Evolutionary conservation across 1,140 invertebrate species (phyloP).

Genomic region (Saccostrea glomerata): DNA sequence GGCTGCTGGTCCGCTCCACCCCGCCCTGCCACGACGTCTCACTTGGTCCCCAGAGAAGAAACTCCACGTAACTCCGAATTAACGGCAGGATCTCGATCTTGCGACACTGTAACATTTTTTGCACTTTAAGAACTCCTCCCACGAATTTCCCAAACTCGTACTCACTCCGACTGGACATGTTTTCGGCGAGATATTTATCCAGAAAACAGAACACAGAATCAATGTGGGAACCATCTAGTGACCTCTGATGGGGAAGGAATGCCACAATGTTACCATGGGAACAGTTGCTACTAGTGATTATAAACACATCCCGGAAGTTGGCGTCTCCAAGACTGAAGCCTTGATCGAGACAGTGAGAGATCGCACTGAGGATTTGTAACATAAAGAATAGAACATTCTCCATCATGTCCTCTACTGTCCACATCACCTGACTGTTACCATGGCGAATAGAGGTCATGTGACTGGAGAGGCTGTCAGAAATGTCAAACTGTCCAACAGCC

Average conservation of each 20-base stretch:
- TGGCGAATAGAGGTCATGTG: conserved; percentile 67
- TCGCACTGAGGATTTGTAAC: conserved; percentile 73
- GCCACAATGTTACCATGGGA: conserved; percentile 69
- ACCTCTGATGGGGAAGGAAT: conserved; percentile 70
- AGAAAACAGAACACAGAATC: conserved; percentile 72
- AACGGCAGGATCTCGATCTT: conserved; percentile 69
- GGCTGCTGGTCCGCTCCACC: conserved; percentile 58
- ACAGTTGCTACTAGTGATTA: conserved; percentile 65
- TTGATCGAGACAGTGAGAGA: conserved; percentile 73
- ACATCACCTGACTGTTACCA: conserved; percentile 45
- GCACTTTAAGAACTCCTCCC: conserved; percentile 62
- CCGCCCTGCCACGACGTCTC: conserved; percentile 54
- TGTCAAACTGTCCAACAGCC: conserved; percentile 69
- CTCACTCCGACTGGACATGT: conserved; percentile 55
- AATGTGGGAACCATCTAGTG: conserved; percentile 61
- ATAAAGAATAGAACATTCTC: conserved; percentile 68
- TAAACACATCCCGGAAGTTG: conserved; percentile 71
- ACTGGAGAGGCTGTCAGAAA: conserved; percentile 67
- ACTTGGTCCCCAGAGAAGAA: conserved; percentile 72
- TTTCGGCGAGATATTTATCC: conserved; percentile 67
- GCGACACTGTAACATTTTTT: conserved; percentile 65
- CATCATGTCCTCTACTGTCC: conserved; percentile 59
- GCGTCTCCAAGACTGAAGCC: conserved; percentile 70
- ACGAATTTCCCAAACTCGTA: conserved; percentile 60
- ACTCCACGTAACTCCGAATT: conserved; percentile 70